Percentiles rank a stretch among this genome's conserved stretches.
Evolutionary conservation across 2,797 vertebrate genomes (phyloP).

Genomic region (Anabacerthia variegaticeps): DNA sequence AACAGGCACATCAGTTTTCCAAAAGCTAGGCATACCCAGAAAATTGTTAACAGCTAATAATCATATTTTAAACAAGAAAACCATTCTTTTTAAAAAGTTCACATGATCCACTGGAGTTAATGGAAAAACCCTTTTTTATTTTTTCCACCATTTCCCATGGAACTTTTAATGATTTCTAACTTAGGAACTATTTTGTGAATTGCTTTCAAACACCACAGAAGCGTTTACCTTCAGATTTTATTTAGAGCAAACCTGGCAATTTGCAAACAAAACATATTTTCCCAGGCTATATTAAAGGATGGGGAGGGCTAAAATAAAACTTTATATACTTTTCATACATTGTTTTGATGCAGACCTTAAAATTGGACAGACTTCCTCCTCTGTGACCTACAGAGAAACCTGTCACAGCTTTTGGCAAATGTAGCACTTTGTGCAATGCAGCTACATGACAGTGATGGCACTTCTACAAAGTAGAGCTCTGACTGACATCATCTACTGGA

Average conservation of each 20-base stretch:
- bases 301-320: neutral
- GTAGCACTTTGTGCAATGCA: accelerated
- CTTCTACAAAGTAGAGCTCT: neutral
- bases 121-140: neutral
- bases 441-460: neutral
- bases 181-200: neutral
- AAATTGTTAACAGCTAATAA: neutral
- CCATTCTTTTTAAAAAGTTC: neutral
- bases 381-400: neutral
- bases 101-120: neutral
- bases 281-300: neutral
- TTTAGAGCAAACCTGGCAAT: neutral
- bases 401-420: neutral
- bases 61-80: neutral
- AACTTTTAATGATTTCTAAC: neutral
- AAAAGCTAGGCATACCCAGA: neutral
- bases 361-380: neutral
- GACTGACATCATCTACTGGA: neutral
- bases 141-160: neutral
- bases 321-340: neutral
- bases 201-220: neutral
- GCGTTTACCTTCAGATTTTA: neutral
- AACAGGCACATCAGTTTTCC: neutral
- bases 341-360: neutral
- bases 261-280: neutral